Base-by-base conservation (phyloP, 2,888 invertebrate species). In the Tetragnatha montana region DNA sequence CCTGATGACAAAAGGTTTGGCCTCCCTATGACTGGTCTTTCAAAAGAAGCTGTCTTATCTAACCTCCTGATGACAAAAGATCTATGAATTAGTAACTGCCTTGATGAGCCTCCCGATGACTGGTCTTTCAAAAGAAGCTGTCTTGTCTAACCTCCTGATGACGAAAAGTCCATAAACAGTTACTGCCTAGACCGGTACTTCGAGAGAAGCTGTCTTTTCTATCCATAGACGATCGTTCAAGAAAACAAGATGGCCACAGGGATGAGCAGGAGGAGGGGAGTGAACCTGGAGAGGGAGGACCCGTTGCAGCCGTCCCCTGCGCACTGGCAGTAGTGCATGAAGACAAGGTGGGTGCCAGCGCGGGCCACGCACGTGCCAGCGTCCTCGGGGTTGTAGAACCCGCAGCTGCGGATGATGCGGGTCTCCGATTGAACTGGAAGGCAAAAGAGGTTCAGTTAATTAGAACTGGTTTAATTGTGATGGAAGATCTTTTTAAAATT, bases 241-340 rank as follows among this genome's bases (percentile, higher is more conserved):
- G 35, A 35, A 4, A 35, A 35, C 35, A 35, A 2, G 35, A 60
- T 60, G 60, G 60, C 60, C 14, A 49, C 8, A 8, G 68, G 10
- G 35, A 68, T 49, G 22, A 81, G 22, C 17, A 87, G 60, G 50
- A 74, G 79, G 1, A 60, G 71, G 12, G 49, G n/a, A 17, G 35
- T 35, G 47, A 74, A 68, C 21, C 14, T 47, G 68, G 81, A 60
- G 49, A 47, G 10, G 7, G n/a, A 19, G 69, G 90, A 71, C 17
- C 14, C 74, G 82, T 90, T 90, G 80, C 90, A 90, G 22, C 90
- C 90, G 10, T 90, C 86, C 10, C 82, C 87, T 2, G 47, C 69
- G 79, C 90, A 90, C 69, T 87, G 87, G 87, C 90, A 90, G 79
- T 90, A 90, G 19, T 90, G 81, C 79, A 76, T 82, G 82, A 87